These are phyloP conservation scores for Zaprionus kolodkinae DNA, from an alignment of 1,140 invertebrate genomes.

Conservation along the genomic window DNA sequence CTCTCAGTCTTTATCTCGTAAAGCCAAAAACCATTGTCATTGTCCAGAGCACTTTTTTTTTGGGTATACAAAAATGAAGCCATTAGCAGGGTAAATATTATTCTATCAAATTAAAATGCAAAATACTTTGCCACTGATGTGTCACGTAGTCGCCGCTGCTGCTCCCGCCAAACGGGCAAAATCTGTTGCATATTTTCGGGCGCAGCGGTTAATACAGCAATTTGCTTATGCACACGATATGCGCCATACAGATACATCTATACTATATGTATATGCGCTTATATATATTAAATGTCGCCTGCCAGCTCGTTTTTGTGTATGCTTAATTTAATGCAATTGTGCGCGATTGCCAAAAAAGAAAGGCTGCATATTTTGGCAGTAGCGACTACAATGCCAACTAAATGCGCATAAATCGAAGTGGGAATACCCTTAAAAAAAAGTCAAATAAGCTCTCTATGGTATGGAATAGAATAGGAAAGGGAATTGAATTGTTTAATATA, in stretches of 20 bases:
- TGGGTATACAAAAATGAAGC: constrained; percentile 59
- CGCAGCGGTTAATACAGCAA: constrained; percentile 68
- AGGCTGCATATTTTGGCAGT: neutral
- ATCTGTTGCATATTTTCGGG: constrained; percentile 58
- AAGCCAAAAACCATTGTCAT: neutral
- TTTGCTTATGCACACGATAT: constrained; percentile 61
- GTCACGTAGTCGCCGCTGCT: constrained; percentile 49
- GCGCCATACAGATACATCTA: neutral
- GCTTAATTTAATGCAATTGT: constrained; percentile 73
- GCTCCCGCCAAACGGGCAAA: constrained; percentile 8
- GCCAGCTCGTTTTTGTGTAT: constrained; percentile 40
- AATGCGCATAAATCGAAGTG: constrained; percentile 12
- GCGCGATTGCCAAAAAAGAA: constrained; percentile 42
- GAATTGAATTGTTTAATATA: too few species aligned
- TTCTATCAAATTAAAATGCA: constrained; percentile 80
- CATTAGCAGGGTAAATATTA: constrained; percentile 79
- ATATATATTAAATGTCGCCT: constrained; percentile 63
- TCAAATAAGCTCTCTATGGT: neutral
- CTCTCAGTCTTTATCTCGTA: neutral
- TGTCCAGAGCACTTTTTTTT: constrained; percentile 5
- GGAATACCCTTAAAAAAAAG: neutral
- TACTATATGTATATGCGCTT: neutral
- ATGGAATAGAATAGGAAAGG: too few species aligned
- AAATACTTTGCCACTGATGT: constrained; percentile 54
- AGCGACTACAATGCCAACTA: constrained; percentile 28